Percentiles rank a stretch among this genome's conserved stretches.
These are phyloP conservation scores for Chiroxiphia lanceolata DNA, from an alignment of 2,797 vertebrate genomes.

Conservation along the genomic window DNA sequence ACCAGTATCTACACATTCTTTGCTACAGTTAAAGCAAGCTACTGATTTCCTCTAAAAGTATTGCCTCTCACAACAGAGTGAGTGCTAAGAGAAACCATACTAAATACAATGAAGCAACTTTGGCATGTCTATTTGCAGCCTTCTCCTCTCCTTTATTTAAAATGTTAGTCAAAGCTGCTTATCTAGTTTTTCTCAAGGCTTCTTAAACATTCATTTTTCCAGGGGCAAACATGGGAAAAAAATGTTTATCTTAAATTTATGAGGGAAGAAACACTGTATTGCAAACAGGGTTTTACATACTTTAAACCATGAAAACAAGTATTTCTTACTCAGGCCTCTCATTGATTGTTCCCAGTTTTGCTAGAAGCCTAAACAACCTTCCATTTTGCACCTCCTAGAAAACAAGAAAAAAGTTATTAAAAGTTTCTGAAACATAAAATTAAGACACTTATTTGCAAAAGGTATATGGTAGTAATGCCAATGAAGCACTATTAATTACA, in stretches of 20 bases:
- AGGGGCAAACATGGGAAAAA: not conserved
- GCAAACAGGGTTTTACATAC: not conserved
- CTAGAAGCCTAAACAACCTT: conserved; percentile 95
- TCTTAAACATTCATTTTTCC: not conserved
- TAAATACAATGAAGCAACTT: not conserved
- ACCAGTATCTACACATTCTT: not conserved
- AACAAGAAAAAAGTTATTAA: conserved; percentile 55
- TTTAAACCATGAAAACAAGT: conserved; percentile 21
- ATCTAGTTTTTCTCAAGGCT: not conserved
- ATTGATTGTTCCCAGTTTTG: conserved; percentile 99
- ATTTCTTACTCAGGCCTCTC: conserved; percentile 96
- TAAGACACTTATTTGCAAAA: not conserved
- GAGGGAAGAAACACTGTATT: not conserved
- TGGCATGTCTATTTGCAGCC: not conserved
- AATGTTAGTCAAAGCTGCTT: not conserved
- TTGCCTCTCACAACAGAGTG: not conserved
- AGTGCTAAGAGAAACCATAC: not conserved
- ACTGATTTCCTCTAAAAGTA: not conserved
- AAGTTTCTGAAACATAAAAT: not conserved
- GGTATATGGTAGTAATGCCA: not conserved
- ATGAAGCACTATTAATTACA: not conserved
- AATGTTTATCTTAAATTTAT: not conserved
- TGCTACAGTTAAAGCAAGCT: not conserved
- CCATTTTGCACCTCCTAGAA: conserved; percentile 97
- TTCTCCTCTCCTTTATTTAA: not conserved